These are phyloP conservation scores for Mionectes olivaceus DNA, from an alignment of 2,797 vertebrate species.

Conservation along the genomic window DNA sequence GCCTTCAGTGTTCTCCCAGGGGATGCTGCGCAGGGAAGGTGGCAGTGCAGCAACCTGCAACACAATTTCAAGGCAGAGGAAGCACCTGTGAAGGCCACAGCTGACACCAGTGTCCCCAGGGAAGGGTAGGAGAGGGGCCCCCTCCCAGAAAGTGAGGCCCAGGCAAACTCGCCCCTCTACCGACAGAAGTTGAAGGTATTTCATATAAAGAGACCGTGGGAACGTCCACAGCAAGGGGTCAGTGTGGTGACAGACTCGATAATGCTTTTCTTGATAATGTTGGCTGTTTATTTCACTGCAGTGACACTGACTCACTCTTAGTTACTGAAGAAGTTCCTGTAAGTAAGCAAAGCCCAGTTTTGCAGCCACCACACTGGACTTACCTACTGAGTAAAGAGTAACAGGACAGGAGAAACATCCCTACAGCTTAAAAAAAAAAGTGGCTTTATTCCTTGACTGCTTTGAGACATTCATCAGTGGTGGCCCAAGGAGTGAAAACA, in stretches of 20 bases:
- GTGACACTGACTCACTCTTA: background rate
- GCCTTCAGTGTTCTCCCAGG: background rate
- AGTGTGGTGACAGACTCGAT: fast-evolving
- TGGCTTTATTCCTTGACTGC: background rate
- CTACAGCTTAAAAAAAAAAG: background rate
- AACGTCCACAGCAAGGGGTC: fast-evolving
- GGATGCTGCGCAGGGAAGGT: background rate
- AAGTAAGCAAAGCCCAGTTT: background rate
- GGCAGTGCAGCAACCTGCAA: background rate
- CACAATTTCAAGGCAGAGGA: fast-evolving
- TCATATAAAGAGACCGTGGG: background rate
- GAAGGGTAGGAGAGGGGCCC: background rate
- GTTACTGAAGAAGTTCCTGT: background rate
- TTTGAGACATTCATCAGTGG: background rate
- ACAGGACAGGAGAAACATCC: background rate
- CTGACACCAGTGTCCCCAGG: fast-evolving
- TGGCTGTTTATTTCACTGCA: background rate
- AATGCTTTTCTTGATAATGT: background rate
- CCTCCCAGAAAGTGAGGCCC: fast-evolving
- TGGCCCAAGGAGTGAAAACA: background rate
- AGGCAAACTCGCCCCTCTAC: fast-evolving
- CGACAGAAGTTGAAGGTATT: background rate
- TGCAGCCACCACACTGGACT: background rate
- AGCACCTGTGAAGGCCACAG: fast-evolving
- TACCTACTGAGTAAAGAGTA: background rate